A percentile compares a stretch with the other conserved stretches of the same genome.
These are phyloP conservation scores for Oncorhynchus mykiss DNA, from an alignment of 2,113 vertebrate genomes.

Conservation along the genomic window DNA sequence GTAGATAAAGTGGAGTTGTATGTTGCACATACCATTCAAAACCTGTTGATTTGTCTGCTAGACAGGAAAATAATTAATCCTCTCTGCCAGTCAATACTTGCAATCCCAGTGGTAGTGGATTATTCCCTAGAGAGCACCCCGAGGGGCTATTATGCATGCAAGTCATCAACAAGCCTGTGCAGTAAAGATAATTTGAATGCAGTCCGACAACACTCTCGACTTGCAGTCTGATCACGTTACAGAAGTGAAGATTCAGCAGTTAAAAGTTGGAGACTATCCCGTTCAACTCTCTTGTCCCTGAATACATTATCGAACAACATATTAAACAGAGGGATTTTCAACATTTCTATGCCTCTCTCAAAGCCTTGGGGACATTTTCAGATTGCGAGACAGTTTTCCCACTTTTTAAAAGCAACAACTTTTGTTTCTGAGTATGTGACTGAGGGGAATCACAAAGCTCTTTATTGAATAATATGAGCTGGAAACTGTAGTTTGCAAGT, in stretches of 20 bases:
- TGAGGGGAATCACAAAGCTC: too few relatives aligned
- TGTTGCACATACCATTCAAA: too few relatives aligned
- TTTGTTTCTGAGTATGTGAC: background rate
- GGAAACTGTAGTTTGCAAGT: too few relatives aligned
- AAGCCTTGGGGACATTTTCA: background rate
- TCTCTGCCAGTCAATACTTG: too few relatives aligned
- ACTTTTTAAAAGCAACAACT: background rate
- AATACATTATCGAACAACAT: background rate
- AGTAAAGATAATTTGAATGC: background rate
- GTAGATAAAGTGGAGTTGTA: too few relatives aligned
- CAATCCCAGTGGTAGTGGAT: too few relatives aligned
- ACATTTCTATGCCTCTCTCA: conserved; percentile 1
- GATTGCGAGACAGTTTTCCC: background rate
- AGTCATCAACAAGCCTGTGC: background rate
- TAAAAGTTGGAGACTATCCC: background rate
- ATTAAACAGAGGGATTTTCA: background rate
- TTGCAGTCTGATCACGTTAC: background rate
- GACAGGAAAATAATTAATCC: too few relatives aligned
- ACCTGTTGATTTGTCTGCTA: too few relatives aligned
- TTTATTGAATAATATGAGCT: too few relatives aligned
- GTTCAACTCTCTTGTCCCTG: background rate
- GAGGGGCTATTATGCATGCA: background rate
- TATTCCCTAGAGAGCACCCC: background rate
- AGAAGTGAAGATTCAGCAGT: background rate
- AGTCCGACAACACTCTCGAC: background rate